A percentile compares a stretch with the other conserved stretches of the same genome.
These are phyloP conservation scores for Phylloscopus collybita DNA, from an alignment of 2,797 vertebrate species.

Conservation along the genomic window DNA sequence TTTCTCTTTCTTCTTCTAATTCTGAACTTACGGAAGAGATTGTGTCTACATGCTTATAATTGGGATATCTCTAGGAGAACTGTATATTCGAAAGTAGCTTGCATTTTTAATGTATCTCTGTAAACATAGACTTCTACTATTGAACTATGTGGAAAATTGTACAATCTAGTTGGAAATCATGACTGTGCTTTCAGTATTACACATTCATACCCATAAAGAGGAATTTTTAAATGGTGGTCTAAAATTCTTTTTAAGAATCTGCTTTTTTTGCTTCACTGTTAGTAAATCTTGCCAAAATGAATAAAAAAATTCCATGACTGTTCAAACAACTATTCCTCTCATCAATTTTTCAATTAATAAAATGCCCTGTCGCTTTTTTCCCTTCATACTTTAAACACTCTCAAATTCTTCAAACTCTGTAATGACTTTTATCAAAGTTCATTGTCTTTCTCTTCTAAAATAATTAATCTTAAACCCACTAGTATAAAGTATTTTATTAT, in stretches of 20 bases:
- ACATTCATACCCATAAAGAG: background rate
- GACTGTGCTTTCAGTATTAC: background rate
- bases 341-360: background rate
- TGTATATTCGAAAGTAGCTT: background rate
- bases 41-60: background rate
- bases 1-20: background rate
- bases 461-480: background rate
- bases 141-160: background rate
- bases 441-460: background rate
- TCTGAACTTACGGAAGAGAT: fast-evolving
- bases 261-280: background rate
- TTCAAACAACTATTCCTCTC: background rate
- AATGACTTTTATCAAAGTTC: background rate
- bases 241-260: background rate
- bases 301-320: background rate
- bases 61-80: background rate
- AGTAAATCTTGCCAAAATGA: background rate
- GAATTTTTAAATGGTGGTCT: background rate
- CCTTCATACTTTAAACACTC: background rate
- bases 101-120: background rate
- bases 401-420: background rate
- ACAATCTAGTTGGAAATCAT: background rate
- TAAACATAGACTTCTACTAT: background rate
- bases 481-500: background rate
- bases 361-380: background rate